Conservation (phyloP, 2,113 vertebrate genomes). For the Carassius auratus region DNA sequence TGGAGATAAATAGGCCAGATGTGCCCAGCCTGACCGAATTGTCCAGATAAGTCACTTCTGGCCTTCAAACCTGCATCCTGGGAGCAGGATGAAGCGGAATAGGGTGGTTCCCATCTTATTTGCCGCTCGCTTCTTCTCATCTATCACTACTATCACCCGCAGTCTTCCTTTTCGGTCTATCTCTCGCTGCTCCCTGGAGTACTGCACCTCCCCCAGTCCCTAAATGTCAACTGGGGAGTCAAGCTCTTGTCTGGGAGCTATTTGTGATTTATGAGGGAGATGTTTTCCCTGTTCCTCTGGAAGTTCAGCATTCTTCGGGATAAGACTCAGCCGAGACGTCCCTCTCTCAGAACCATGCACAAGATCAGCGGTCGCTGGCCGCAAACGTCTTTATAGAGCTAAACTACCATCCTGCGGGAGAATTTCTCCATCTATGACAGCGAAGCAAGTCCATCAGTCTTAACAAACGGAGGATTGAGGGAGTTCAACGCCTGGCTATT, state of each 20-base stretch:
- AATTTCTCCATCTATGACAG: slow-evolving; percentile 25
- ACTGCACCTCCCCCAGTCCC: slow-evolving; percentile 18
- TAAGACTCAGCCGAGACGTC: slow-evolving; percentile 31
- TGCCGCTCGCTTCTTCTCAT: slow-evolving; percentile 32
- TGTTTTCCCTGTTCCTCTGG: slow-evolving; percentile 42
- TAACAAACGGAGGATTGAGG: slow-evolving; percentile 23
- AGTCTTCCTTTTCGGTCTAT: neutral
- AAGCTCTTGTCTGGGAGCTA: slow-evolving; percentile 48
- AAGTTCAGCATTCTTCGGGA: slow-evolving; percentile 39
- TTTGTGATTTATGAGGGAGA: slow-evolving; percentile 53
- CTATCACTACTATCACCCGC: slow-evolving; percentile 24
- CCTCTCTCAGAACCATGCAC: slow-evolving; percentile 6
- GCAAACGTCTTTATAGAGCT: slow-evolving; percentile 4
- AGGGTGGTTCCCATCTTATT: slow-evolving; percentile 34
- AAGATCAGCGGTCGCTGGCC: neutral
- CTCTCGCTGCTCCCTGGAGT: slow-evolving; percentile 38
- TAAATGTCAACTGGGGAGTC: slow-evolving; percentile 54
- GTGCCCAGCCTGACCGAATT: neutral
- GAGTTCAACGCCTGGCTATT: slow-evolving; percentile 53
- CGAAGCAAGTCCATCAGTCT: slow-evolving; percentile 43
- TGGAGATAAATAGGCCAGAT: slow-evolving; percentile 54
- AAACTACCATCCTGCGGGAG: slow-evolving; percentile 15
- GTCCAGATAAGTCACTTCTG: slow-evolving; percentile 32
- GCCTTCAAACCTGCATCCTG: slow-evolving; percentile 40
- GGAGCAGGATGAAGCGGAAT: slow-evolving; percentile 15